Evolutionary conservation across 2,113 vertebrate genomes (phyloP).

Genomic region (Agelaius tricolor): DNA sequence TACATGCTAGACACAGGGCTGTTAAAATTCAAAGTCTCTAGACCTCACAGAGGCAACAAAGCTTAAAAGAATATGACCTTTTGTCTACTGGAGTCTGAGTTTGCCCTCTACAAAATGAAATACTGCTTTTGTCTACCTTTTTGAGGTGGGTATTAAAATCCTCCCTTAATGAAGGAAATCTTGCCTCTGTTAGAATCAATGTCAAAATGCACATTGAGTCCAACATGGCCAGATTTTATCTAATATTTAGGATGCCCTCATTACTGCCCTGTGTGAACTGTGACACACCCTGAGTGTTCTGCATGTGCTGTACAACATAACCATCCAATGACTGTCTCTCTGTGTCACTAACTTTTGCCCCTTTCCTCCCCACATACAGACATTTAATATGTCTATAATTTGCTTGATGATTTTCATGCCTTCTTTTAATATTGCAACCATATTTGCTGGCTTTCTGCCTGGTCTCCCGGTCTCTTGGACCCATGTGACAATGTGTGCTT

Average conservation of each 20-base stretch:
- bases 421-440: slow-evolving; percentile 48
- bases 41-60: background rate
- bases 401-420: slow-evolving; percentile 26
- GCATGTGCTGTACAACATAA: background rate
- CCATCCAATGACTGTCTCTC: background rate
- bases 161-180: slow-evolving; percentile 5
- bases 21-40: background rate
- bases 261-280: background rate
- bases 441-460: slow-evolving; percentile 46
- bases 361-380: background rate
- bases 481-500: background rate
- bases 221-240: background rate
- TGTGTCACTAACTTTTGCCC: background rate
- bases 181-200: background rate
- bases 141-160: background rate
- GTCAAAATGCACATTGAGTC: background rate
- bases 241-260: background rate
- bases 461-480: background rate
- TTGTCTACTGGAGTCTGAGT: background rate
- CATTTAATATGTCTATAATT: slow-evolving; percentile 12
- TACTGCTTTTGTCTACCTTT: background rate
- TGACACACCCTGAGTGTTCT: background rate
- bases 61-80: background rate
- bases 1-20: background rate
- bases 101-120: background rate